These are phyloP conservation scores for Tringa solitaria DNA, from an alignment of 2,113 vertebrate genomes.

Conservation along the genomic window DNA sequence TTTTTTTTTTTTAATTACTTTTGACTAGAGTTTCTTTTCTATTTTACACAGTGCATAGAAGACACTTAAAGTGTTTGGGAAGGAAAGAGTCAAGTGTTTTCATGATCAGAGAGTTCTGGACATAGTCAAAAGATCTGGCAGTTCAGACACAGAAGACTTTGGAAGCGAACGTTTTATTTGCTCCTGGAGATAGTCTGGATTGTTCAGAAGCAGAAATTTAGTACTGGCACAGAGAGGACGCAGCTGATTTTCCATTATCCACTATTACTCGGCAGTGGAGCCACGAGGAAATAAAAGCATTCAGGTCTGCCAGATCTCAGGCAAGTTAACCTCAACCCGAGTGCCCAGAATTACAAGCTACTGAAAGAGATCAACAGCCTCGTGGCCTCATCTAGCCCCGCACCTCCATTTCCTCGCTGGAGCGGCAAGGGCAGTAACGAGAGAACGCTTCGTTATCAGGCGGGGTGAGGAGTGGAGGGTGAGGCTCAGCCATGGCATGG, in stretches of 20 bases:
- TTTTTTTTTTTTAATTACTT: background rate
- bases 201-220: background rate
- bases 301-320: background rate
- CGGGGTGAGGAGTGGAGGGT: background rate
- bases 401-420: background rate
- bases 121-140: background rate
- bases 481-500: background rate
- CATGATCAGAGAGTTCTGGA: background rate
- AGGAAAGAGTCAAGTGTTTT: background rate
- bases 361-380: background rate
- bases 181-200: background rate
- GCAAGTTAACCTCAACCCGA: background rate
- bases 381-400: background rate
- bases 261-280: background rate
- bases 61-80: background rate
- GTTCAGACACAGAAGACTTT: background rate
- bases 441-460: rapidly evolving
- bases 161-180: background rate
- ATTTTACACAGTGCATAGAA: background rate
- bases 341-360: background rate
- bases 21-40: background rate
- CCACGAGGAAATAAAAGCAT: background rate
- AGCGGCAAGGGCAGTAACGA: background rate
- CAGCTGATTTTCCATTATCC: constrained; percentile 23
- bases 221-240: background rate